Evolutionary conservation across 2,113 vertebrate species (phyloP), one percentile per base, ranked within the genome.

Genomic region (Heloderma charlesbogerti): DNA sequence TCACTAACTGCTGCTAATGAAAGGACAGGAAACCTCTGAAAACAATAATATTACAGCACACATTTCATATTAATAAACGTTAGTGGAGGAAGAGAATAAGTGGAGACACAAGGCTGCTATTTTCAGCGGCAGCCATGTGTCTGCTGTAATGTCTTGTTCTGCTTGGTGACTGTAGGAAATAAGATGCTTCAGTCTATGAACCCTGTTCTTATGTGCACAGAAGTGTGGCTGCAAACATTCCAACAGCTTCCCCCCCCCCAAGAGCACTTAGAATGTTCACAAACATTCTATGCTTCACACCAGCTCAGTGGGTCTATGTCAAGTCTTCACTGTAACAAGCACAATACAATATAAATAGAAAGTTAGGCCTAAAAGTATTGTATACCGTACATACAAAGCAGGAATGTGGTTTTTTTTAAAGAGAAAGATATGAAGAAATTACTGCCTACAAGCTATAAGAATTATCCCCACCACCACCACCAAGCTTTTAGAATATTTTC

Each of bases 401-500:
- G 9, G 54, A 51, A 69, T 85, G 15, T 16, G 15, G 15, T 72
- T 72, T n/a, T 72, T 8, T 29, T 6, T 29, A 25, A 71, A 66
- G 74, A 51, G 18, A 86, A 20, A 43, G 18, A 67, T 37, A 83
- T 83, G 67, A 89, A 83, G 69, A 89, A 67, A 84, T 84, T 77
- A 79, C 40, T 90, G 63, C 79, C 88, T 94, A 83, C 90, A 86
- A 93, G 77, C 7, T 83, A 0, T 0, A 91, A 67, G 72, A 93
- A 91, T 25, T 94, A 87, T 48, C 60, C 60, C 60, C 60, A 4
- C 16, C 60, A 16, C 60, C 16, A 22, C 91, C 93, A 82, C 5
- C 75, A 80, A 66, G 92, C 57, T 90, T 92, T 91, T 45, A 87
- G 89, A 79, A 88, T 48, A 92, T 93, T 94, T 90, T 92, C 92